These are phyloP conservation scores for Alfaro cultratus DNA, from an alignment of 2,797 vertebrate genomes.

Conservation along the genomic window DNA sequence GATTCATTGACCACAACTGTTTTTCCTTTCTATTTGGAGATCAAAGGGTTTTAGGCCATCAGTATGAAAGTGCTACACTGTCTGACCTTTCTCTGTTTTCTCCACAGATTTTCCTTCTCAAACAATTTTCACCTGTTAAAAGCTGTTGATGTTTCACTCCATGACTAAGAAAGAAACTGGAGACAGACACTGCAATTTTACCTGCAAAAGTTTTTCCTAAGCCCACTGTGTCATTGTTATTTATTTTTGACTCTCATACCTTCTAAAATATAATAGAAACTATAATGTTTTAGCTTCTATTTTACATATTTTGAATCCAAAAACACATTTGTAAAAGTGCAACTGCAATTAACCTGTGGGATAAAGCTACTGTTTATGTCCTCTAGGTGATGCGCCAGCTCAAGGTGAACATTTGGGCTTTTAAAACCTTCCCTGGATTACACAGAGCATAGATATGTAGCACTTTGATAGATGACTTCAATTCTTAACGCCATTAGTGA, in stretches of 20 bases:
- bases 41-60: not conserved
- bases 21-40: not conserved
- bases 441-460: not conserved
- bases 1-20: not conserved
- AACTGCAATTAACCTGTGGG: not conserved
- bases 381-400: not conserved
- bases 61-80: not conserved
- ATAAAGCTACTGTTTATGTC: not conserved
- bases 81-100: slow-evolving; percentile 1
- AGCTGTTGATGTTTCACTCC: not conserved
- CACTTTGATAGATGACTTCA: slow-evolving; percentile 5
- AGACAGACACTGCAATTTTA: slow-evolving; percentile 1
- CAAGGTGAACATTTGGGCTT: not conserved
- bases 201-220: not conserved
- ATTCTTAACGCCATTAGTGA: slow-evolving; percentile 40
- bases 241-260: not conserved
- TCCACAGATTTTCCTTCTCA: not conserved
- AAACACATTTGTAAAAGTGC: slow-evolving; percentile 1
- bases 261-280: not conserved
- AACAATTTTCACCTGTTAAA: not conserved
- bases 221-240: not conserved
- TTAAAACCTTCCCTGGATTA: not conserved
- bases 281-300: not conserved
- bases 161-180: not conserved
- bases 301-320: not conserved